These are phyloP conservation scores for Limnephilus marmoratus DNA, from an alignment of 2,888 invertebrate genomes.

Conservation along the genomic window DNA sequence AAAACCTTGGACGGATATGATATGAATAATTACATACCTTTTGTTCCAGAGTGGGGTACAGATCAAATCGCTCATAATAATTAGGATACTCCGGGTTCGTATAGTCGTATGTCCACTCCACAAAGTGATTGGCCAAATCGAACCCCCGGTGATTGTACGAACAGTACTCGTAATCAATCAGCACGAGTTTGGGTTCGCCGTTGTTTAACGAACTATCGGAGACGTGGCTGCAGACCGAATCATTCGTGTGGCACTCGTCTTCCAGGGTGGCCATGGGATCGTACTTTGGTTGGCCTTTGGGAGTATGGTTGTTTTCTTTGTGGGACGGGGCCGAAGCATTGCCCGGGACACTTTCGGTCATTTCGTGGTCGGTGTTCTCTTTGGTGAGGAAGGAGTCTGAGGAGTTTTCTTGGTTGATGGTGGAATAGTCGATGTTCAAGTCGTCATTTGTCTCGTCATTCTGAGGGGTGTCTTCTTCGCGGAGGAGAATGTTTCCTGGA, in stretches of 20 bases:
- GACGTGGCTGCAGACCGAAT: constrained; percentile 71
- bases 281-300: neutral
- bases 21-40: constrained; percentile 78
- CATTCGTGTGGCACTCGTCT: constrained; percentile 72
- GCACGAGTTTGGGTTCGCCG: constrained; percentile 81
- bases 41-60: constrained; percentile 87
- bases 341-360: constrained; percentile 66
- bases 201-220: constrained; percentile 69
- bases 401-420: constrained; percentile 63
- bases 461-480: constrained; percentile 71
- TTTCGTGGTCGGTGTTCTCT: constrained; percentile 28
- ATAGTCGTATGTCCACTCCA: constrained; percentile 95
- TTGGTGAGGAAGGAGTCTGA: constrained; percentile 57
- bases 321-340: constrained; percentile 53
- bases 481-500: constrained; percentile 77
- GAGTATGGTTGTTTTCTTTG: constrained; percentile 67
- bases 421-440: constrained; percentile 63
- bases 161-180: constrained; percentile 97
- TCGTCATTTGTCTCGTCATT: constrained; percentile 65
- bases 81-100: constrained; percentile 86
- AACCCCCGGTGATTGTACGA: constrained; percentile 96
- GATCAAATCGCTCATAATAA: constrained; percentile 82
- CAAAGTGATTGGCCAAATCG: constrained; percentile 96
- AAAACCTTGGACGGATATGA: neutral
- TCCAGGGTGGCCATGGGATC: constrained; percentile 10